Base-by-base conservation (phyloP, 2,888 invertebrate genomes). In the Sarcophaga subvicina region DNA sequence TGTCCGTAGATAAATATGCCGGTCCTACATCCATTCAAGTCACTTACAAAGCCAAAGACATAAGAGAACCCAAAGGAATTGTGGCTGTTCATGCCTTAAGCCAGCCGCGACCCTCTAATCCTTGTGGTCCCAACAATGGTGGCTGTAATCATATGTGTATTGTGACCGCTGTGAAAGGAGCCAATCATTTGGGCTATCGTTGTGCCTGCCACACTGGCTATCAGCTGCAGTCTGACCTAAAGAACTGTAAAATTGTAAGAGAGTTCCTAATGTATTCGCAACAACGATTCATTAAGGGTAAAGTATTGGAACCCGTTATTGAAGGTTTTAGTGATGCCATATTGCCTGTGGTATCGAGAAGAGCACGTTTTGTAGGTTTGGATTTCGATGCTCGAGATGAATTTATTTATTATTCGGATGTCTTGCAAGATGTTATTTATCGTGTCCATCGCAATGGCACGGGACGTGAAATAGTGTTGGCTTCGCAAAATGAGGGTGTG, bases 381-480 rank as follows among this genome's bases (percentile, higher is more conserved):
- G 99, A 99, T 92, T 99, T 98, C 91, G 99, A 99, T 93, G 96
- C 98, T 0, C 94, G 96, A 75, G 97, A 98, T 89, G 96, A 97
- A 90, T 97, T 97, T 90, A 98, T 99, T 89, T 99, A 99, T 93
- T 99, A 99, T 93, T 99, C 99, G 0, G 99, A 99, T 92, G 99
- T 99, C 0, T 95, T 99, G 25, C 97, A 98, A 94, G 98, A 99
- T 92, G 98, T 98, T 0, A 98, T 98, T 88, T 98, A 98, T 92
- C 94, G 97, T 27, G 96, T 97, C 0, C 96, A 96, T 90, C 95
- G 96, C 86, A 97, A 97, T 90, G 97, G 97, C 69, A 96, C 96
- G 0, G 95, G 96, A 0, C 95, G 96, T 45, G 98, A 98, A 93
- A 98, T 98, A 80, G 98, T 99, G 0, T 93, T 99, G 60, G 98